These are phyloP conservation scores for Lithobates sylvaticus DNA, from an alignment of 2,797 vertebrate genomes.

Conservation along the genomic window DNA sequence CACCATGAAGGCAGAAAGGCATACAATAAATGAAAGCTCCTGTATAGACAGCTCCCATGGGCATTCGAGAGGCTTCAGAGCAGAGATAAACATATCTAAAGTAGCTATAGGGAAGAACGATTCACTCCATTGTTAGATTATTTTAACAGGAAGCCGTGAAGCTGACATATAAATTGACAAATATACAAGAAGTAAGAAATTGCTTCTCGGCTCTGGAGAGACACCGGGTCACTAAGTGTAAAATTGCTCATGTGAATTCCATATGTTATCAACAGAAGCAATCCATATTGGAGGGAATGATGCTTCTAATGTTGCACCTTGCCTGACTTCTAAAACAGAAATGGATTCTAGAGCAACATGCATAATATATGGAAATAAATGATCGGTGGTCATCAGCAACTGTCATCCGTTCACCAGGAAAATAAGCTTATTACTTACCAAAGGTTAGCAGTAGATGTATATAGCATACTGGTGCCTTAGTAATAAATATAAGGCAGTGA, in stretches of 20 bases:
- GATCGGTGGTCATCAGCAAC: not conserved
- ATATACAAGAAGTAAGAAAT: constrained; percentile 56
- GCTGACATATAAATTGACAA: constrained; percentile 56
- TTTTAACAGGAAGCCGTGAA: constrained; percentile 44
- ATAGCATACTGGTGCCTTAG: not conserved
- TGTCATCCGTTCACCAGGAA: not conserved
- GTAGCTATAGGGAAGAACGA: constrained; percentile 53
- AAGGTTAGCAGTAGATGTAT: not conserved
- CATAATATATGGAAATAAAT: not conserved
- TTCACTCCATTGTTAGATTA: constrained; percentile 49
- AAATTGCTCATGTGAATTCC: constrained; percentile 54
- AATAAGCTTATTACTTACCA: not conserved
- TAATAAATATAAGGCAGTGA: not conserved
- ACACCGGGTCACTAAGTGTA: constrained; percentile 53
- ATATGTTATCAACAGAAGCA: constrained; percentile 40
- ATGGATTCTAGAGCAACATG: not conserved
- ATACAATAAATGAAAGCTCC: constrained; percentile 50
- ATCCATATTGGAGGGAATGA: constrained; percentile 35
- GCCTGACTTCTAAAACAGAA: constrained; percentile 6
- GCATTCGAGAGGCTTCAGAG: not conserved
- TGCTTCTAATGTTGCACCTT: not conserved
- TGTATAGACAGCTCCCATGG: constrained; percentile 38
- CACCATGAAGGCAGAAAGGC: constrained; percentile 21
- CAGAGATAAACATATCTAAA: constrained; percentile 56
- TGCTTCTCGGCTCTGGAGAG: constrained; percentile 41